Conservation (phyloP, 2,888 invertebrate genomes). For the Coleophora flavipennella region DNA sequence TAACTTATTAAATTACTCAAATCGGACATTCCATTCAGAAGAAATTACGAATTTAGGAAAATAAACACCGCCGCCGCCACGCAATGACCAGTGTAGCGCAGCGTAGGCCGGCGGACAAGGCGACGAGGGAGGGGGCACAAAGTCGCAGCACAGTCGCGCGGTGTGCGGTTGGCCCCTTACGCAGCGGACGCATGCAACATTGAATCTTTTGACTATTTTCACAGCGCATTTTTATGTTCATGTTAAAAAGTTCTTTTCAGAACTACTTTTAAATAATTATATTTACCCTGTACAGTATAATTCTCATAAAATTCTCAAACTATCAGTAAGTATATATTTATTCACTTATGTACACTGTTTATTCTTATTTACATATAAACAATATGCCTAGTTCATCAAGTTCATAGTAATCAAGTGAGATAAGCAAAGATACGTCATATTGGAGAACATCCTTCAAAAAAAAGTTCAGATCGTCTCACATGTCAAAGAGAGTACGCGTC, state of each 20-base stretch:
- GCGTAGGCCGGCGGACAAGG: no score
- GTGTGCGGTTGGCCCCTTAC: background rate
- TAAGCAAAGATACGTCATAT: conserved; percentile 1
- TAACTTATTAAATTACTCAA: no score
- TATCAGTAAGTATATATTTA: background rate
- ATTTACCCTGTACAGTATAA: background rate
- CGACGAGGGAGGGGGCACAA: no score
- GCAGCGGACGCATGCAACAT: background rate
- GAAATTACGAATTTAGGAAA: no score
- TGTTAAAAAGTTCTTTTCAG: background rate
- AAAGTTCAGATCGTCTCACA: conserved; percentile 1
- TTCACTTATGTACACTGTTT: background rate
- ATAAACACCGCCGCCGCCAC: no score
- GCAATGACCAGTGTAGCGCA: no score
- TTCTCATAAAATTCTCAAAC: background rate
- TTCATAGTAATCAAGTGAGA: conserved; percentile 1
- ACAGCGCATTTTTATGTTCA: no score
- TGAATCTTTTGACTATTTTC: no score
- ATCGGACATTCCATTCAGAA: no score
- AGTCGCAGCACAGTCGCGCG: no score
- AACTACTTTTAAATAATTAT: background rate
- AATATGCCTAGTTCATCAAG: background rate
- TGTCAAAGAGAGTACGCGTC: conserved; percentile 1
- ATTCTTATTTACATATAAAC: background rate
- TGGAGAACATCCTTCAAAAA: conserved; percentile 1